Base-by-base conservation (phyloP, 1,140 invertebrate genomes). In the Drosophila ironensis region DNA sequence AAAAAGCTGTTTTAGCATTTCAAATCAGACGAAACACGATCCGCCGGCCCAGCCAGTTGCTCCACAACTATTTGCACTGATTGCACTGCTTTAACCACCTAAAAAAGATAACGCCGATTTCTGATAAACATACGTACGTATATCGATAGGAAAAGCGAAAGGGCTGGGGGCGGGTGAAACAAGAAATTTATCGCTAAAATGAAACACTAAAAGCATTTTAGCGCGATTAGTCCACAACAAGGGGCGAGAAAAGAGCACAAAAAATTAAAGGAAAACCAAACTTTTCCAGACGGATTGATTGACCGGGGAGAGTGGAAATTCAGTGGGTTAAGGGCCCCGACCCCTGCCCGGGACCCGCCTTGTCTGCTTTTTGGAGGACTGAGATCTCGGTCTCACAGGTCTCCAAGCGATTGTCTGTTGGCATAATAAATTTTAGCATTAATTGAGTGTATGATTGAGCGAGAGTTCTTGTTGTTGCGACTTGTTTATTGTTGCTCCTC, bases 191-290 rank as follows among this genome's bases (percentile, higher is more conserved):
- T 66, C 28, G 72, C 41, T 40, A 38, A 60, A 67, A 64, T 53
- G 35, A 69, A 70, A 76, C 72, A 76, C 51, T 71, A 50, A 76
- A 76, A 76, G 61, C 72, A 76, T 76, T 76, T 76, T 76, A 76
- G 72, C 42, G 46, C 66, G 67, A 76, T 76, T 76, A 73, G 70
- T 67, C 60, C 19, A 2, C 5, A 30, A 48, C 67, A 54, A 46
- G 22, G 24, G 45, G 33, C 28, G 19, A 37, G 17, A 40, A 24
- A 45, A 16, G n/a, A 8, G 17, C 12, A n/a, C 7, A 4, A 44
- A n/a, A 51, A 24, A 37, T 56, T 24, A 51, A 35, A n/a, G 14
- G 22, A 20, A 16, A 38, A 59, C 9, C 14, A 7, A 22, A 60
- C 54, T 37, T 61, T 56, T 30, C 28, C 59, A 61, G 54, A 59